These are phyloP conservation scores for Oscheius sp. DNA, from an alignment of 2,888 invertebrate species.

Conservation along the genomic window DNA sequence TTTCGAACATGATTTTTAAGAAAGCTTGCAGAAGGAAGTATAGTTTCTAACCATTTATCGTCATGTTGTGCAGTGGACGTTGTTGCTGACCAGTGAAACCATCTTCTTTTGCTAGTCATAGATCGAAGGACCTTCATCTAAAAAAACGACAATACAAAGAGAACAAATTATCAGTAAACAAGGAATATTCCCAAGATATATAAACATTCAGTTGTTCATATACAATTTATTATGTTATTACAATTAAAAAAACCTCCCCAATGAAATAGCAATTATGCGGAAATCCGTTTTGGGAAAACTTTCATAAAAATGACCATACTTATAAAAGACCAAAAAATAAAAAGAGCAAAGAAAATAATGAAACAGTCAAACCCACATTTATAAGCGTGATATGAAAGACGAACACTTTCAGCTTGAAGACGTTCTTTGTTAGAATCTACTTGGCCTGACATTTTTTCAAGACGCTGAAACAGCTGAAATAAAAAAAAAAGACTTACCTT, in stretches of 20 bases:
- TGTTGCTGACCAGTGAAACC: too few species aligned
- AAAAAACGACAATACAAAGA: background rate
- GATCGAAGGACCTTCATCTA: too few species aligned
- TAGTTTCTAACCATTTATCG: background rate
- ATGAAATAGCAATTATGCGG: slow-evolving; percentile 8
- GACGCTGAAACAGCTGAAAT: slow-evolving; percentile 8
- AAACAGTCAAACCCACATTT: slow-evolving; percentile 64
- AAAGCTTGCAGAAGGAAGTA: slow-evolving; percentile 19
- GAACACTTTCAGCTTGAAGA: slow-evolving; percentile 20
- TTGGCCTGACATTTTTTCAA: slow-evolving; percentile 23
- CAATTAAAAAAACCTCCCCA: too few species aligned
- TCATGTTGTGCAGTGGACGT: background rate
- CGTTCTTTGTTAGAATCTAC: slow-evolving; percentile 31
- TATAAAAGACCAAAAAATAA: slow-evolving; percentile 61
- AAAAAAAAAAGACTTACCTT: slow-evolving; percentile 75
- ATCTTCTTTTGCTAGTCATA: too few species aligned
- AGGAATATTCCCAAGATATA: too few species aligned
- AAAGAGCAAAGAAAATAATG: slow-evolving; percentile 55
- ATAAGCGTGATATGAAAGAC: slow-evolving; percentile 63
- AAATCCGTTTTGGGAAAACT: slow-evolving; percentile 48
- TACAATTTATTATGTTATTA: too few species aligned
- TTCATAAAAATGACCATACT: slow-evolving; percentile 56
- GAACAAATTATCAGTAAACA: too few species aligned
- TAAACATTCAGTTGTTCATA: too few species aligned
- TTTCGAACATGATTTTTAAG: background rate